Evolutionary conservation across 2,888 invertebrate species (phyloP).

Genomic region (Drosophila cracens): DNA sequence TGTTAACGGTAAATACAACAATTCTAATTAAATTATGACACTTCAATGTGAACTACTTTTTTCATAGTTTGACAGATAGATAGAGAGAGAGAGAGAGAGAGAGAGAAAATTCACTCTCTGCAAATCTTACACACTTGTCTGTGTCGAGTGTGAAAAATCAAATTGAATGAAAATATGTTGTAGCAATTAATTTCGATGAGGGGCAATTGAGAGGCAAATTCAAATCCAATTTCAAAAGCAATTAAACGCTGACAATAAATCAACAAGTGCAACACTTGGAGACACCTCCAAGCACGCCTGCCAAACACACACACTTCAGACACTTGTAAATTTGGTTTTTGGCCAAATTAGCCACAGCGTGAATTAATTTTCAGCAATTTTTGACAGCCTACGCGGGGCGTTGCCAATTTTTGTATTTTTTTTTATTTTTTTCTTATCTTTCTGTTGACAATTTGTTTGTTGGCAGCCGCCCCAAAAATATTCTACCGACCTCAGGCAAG

Average conservation of each 20-base stretch:
- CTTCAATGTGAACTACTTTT: slow-evolving; percentile 77
- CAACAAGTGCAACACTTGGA: slow-evolving; percentile 75
- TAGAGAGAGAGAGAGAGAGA: background rate
- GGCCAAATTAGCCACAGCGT: slow-evolving; percentile 70
- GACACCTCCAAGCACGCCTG: slow-evolving; percentile 66
- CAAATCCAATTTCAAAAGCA: slow-evolving; percentile 80
- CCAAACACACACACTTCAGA: slow-evolving; percentile 32
- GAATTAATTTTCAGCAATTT: slow-evolving; percentile 66
- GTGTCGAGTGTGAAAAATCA: slow-evolving; percentile 65
- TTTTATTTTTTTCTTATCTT: slow-evolving; percentile 19
- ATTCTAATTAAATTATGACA: slow-evolving; percentile 80
- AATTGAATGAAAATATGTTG: slow-evolving; percentile 75
- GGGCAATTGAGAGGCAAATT: slow-evolving; percentile 25
- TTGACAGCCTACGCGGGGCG: slow-evolving; percentile 58
- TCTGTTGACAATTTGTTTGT: slow-evolving; percentile 65
- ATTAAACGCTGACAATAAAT: slow-evolving; percentile 80
- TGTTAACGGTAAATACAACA: slow-evolving; percentile 71
- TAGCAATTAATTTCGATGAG: slow-evolving; percentile 61
- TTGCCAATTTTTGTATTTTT: slow-evolving; percentile 36
- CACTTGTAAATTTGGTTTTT: slow-evolving; percentile 52
- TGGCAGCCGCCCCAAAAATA: slow-evolving; percentile 64
- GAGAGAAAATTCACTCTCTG: background rate
- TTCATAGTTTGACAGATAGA: slow-evolving; percentile 2
- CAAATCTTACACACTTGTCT: slow-evolving; percentile 10
- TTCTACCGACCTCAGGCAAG: slow-evolving; percentile 43